A percentile compares a stretch with the other conserved stretches of the same genome.
Conservation (phyloP, 2,888 invertebrate species). For the Andrena camellia region DNA sequence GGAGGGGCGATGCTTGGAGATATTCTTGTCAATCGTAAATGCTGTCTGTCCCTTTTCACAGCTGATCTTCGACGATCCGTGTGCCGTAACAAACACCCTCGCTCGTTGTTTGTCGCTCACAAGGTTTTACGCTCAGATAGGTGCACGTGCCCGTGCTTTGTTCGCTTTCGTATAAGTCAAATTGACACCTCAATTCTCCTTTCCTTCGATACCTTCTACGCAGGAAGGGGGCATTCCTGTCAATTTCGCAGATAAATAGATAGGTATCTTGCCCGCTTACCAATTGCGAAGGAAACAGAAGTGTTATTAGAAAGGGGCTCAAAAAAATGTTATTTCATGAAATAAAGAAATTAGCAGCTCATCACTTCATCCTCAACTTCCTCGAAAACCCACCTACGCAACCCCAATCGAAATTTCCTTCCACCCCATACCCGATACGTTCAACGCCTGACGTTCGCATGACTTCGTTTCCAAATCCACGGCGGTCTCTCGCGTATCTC, state of each 20-base stretch:
- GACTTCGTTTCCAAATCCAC: neutral
- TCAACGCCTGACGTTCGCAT: neutral
- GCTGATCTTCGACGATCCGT: conserved; percentile 39
- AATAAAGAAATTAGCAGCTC: no score
- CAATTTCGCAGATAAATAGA: neutral
- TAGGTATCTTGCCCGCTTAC: neutral
- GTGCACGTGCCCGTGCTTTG: conserved; percentile 33
- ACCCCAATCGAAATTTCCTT: no score
- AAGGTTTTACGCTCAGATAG: conserved; percentile 43
- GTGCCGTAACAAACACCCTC: conserved; percentile 44
- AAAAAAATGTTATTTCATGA: no score
- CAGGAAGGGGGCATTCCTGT: conserved; percentile 2
- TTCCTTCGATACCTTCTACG: neutral
- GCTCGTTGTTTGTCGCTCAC: conserved; percentile 53
- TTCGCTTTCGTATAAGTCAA: conserved; percentile 38
- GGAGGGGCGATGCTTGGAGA: conserved; percentile 38
- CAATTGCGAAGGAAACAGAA: no score
- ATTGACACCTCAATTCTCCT: conserved; percentile 37
- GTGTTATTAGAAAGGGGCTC: no score
- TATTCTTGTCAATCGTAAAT: conserved; percentile 50
- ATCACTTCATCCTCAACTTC: no score
- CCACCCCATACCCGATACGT: no score
- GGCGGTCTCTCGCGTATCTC: neutral
- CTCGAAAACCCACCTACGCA: no score
- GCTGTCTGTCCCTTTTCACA: conserved; percentile 48